phyloP scores from a whole-genome alignment of 2,113 vertebrate genomes.

The Tylochromis polylepis region DNA sequence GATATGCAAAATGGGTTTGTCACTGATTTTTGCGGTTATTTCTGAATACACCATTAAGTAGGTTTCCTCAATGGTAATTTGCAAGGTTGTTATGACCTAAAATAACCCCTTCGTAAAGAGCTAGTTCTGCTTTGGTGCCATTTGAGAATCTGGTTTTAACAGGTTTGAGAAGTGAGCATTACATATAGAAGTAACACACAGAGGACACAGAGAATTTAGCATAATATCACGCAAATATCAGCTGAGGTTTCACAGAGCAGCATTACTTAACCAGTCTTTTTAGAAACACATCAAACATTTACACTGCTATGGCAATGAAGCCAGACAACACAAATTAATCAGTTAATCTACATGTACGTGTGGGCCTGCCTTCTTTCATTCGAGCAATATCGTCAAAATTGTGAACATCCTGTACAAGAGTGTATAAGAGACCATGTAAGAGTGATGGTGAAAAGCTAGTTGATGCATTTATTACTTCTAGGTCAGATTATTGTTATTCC shows the following conservation, averaged over 20 bases:
- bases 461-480: neutral
- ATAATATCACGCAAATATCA: neutral
- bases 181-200: neutral
- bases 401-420: neutral
- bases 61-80: neutral
- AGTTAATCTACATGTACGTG: neutral
- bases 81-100: neutral
- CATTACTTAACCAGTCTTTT: neutral
- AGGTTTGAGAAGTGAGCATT: neutral
- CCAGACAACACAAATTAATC: rapidly evolving
- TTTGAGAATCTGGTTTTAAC: neutral
- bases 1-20: neutral
- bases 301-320: neutral
- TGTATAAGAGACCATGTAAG: rapidly evolving
- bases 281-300: neutral
- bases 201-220: neutral
- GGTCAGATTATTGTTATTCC: neutral
- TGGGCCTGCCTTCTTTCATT: neutral
- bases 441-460: neutral
- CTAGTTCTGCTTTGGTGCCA: neutral
- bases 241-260: neutral
- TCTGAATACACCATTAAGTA: neutral
- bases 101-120: neutral
- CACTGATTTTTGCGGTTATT: neutral
- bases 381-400: neutral